phyloP scores from a whole-genome alignment of 2,888 invertebrate species.

The Lumbricus terrestris region DNA sequence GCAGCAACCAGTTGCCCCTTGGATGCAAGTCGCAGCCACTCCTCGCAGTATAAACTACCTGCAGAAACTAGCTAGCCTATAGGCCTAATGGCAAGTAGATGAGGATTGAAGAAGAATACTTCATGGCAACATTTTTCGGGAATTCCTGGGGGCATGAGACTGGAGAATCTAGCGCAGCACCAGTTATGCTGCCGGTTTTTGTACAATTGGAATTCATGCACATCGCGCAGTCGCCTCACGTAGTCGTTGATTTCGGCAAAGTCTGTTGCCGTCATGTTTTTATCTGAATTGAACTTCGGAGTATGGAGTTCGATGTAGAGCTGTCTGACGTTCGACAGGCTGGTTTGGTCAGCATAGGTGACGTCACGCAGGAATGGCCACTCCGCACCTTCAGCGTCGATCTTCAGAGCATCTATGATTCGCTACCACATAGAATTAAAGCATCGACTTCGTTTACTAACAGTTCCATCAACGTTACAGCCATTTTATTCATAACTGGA shows the following conservation, averaged over 20 bases:
- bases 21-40: no score
- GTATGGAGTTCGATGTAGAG: not conserved
- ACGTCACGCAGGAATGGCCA: conserved; percentile 4
- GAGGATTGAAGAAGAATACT: not conserved
- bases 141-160: not conserved
- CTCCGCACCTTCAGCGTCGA: conserved; percentile 4
- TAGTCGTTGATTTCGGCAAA: conserved; percentile 1
- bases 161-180: not conserved
- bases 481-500: no score
- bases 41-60: no score
- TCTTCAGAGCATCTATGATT: not conserved
- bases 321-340: not conserved
- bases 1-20: no score
- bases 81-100: not conserved
- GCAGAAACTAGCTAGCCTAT: not conserved
- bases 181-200: not conserved
- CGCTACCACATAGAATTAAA: not conserved
- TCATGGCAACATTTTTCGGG: conserved; percentile 14
- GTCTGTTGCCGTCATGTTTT: not conserved
- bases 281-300: not conserved
- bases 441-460: no score
- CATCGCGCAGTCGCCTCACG: not conserved
- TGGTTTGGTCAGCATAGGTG: not conserved
- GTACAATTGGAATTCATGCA: not conserved
- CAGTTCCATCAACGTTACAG: no score